A percentile compares a stretch with the other conserved stretches of the same genome.
Evolutionary conservation across 1,140 invertebrate species (phyloP).

Genomic region (Fopius arisanus): DNA sequence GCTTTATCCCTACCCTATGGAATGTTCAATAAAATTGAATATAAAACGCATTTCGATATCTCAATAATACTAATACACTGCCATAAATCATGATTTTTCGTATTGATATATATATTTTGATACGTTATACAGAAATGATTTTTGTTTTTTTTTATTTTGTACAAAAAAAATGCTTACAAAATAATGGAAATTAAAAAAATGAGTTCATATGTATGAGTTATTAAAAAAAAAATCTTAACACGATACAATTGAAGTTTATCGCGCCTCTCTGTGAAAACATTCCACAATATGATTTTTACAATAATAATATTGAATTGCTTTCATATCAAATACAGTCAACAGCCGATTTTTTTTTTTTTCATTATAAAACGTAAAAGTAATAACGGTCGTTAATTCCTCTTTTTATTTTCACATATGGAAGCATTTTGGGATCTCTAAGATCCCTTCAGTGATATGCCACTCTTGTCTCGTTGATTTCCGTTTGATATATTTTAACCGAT

Average conservation of each 20-base stretch:
- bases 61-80: background rate
- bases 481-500: background rate
- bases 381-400: background rate
- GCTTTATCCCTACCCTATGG: background rate
- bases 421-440: background rate
- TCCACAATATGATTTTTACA: background rate
- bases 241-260: background rate
- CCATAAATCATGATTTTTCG: background rate
- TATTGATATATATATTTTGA: background rate
- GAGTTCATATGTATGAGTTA: background rate
- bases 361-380: slow-evolving; percentile 1
- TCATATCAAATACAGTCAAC: background rate
- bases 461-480: background rate
- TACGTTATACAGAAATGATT: background rate
- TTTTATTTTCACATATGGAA: background rate
- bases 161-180: slow-evolving; percentile 1
- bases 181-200: slow-evolving; percentile 4
- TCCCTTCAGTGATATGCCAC: background rate
- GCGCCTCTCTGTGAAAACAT: background rate
- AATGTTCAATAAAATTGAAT: background rate
- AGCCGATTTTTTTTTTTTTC: background rate
- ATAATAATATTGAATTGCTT: background rate
- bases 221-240: background rate
- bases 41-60: background rate
- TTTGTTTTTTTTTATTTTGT: background rate